Conservation (phyloP, 2,113 vertebrate genomes). For the Eulacestoma nigropectus region DNA sequence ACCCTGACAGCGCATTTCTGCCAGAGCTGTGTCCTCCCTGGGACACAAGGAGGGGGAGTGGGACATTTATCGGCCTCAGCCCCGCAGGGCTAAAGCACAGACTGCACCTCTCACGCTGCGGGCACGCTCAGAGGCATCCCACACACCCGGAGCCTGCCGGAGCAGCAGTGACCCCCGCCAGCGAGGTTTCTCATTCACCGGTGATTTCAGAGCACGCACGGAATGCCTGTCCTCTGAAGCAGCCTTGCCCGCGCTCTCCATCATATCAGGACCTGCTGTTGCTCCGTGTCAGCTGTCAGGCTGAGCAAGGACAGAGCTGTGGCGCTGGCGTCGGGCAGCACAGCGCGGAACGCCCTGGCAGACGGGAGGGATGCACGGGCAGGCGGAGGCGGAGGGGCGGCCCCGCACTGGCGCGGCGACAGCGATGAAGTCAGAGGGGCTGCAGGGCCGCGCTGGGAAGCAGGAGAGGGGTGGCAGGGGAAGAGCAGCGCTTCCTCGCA, state of each 20-base stretch:
- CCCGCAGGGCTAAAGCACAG: background rate
- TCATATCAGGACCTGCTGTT: background rate
- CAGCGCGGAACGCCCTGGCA: background rate
- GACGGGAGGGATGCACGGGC: background rate
- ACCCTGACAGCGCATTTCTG: background rate
- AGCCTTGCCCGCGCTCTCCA: background rate
- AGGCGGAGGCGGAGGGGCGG: background rate
- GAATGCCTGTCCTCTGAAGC: background rate
- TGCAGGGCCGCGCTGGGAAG: background rate
- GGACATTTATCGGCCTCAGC: background rate
- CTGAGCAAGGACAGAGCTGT: background rate
- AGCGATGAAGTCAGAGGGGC: background rate
- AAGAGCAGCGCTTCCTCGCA: background rate
- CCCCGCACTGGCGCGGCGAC: background rate
- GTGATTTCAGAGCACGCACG: fast-evolving
- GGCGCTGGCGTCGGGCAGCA: fast-evolving
- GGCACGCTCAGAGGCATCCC: background rate
- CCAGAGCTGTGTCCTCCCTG: background rate
- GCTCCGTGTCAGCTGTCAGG: background rate
- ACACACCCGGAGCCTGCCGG: background rate
- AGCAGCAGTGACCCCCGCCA: background rate
- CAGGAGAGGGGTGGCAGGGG: background rate
- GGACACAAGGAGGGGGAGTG: background rate
- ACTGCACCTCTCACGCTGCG: fast-evolving
- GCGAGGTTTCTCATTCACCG: fast-evolving